These are phyloP conservation scores for Musca vetustissima DNA, from an alignment of 1,140 invertebrate genomes.

Conservation along the genomic window DNA sequence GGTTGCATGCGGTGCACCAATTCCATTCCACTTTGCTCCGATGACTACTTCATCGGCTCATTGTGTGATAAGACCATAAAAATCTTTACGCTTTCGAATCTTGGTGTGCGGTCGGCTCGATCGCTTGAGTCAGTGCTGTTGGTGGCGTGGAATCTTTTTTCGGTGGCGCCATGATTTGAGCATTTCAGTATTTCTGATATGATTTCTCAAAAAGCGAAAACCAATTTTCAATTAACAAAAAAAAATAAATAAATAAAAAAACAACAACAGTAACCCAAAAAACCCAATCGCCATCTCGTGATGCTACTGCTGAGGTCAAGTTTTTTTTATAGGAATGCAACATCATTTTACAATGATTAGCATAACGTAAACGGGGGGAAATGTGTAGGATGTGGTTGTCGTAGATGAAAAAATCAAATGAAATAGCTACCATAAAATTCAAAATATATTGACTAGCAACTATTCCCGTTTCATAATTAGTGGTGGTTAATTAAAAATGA, in stretches of 20 bases:
- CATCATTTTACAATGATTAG: constrained; percentile 3
- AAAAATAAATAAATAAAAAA: no score
- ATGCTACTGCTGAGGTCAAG: no score
- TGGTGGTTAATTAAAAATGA: no score
- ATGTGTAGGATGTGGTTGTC: constrained; percentile 10
- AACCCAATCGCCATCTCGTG: no score
- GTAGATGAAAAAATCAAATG: no score
- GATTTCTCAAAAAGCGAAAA: constrained; percentile 6
- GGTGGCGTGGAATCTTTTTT: constrained; percentile 12
- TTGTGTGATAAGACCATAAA: constrained; percentile 7
- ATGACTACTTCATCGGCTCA: background rate
- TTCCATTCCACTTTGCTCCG: background rate
- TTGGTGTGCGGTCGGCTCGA: constrained; percentile 12
- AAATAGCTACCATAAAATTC: no score
- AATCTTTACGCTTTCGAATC: constrained; percentile 16
- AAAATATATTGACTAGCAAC: no score
- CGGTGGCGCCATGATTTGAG: constrained; percentile 20
- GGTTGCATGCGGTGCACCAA: no score
- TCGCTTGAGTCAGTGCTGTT: background rate
- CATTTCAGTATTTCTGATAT: constrained; percentile 15
- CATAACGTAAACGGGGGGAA: constrained; percentile 13
- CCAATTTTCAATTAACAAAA: no score
- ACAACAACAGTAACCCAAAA: no score
- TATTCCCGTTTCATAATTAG: no score
- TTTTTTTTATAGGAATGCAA: no score